A percentile compares a stretch with the other conserved stretches of the same genome.
phyloP scores from a whole-genome alignment of 2,797 vertebrate species.

The Hoplostethus mediterraneus region DNA sequence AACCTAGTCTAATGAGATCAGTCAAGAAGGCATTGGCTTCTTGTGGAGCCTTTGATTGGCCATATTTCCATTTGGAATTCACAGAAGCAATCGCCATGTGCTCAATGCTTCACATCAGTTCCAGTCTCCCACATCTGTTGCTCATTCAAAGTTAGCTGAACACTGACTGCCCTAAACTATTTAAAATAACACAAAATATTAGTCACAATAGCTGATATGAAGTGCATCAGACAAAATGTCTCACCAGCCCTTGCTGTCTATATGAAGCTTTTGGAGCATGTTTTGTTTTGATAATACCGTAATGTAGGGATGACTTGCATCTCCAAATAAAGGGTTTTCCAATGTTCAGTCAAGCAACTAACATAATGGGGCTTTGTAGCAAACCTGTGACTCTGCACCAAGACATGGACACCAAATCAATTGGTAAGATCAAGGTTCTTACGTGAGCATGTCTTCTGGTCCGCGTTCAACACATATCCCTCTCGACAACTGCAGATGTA shows the following conservation, averaged over 20 bases:
- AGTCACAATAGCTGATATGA: background rate
- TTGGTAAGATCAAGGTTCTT: background rate
- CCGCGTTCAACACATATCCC: constrained; percentile 82
- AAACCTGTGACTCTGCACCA: background rate
- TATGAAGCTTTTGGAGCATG: background rate
- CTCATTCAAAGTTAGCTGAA: background rate
- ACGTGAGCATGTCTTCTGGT: constrained; percentile 63
- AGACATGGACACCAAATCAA: background rate
- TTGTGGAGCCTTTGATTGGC: too few relatives aligned
- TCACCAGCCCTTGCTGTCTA: background rate
- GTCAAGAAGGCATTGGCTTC: too few relatives aligned
- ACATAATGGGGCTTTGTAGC: background rate
- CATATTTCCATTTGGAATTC: background rate
- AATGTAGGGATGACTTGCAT: background rate
- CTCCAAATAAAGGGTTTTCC: background rate
- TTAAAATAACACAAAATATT: background rate
- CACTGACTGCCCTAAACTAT: background rate
- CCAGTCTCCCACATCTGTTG: background rate
- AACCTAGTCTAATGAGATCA: background rate
- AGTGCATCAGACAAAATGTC: too few relatives aligned
- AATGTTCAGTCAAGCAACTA: background rate
- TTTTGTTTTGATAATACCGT: background rate
- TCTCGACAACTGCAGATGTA: constrained; percentile 80
- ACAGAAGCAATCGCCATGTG: background rate
- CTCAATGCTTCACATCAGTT: background rate